Evolutionary conservation across 2,888 invertebrate species (phyloP).

Genomic region (Nudaria mundana): DNA sequence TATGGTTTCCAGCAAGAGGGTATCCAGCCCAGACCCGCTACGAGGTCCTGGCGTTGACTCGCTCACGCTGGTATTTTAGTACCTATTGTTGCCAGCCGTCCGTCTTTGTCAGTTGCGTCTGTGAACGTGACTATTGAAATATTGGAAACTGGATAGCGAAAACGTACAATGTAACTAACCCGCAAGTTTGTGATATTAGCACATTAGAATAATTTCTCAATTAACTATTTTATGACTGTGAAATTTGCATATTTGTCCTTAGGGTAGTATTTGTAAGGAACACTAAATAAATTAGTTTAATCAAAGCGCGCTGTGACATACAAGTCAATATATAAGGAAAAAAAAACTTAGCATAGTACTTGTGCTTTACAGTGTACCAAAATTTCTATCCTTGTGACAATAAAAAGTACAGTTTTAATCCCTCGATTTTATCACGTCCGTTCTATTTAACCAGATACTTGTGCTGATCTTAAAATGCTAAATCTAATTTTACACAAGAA

Average conservation of each 20-base stretch:
- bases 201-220: too few relatives aligned
- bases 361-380: constrained; percentile 62
- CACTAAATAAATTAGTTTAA: constrained; percentile 31
- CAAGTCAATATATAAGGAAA: constrained; percentile 74
- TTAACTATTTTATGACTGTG: not conserved
- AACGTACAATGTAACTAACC: too few relatives aligned
- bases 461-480: constrained; percentile 46
- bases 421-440: constrained; percentile 49
- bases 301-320: constrained; percentile 77
- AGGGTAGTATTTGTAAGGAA: constrained; percentile 18
- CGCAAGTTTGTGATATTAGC: too few relatives aligned
- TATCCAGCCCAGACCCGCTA: too few relatives aligned
- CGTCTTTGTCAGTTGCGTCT: too few relatives aligned
- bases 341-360: constrained; percentile 55
- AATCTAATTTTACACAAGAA: constrained; percentile 50
- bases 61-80: too few relatives aligned
- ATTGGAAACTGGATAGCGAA: too few relatives aligned
- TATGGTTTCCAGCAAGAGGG: too few relatives aligned
- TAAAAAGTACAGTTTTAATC: constrained; percentile 46
- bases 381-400: constrained; percentile 58
- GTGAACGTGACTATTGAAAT: too few relatives aligned
- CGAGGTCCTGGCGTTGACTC: too few relatives aligned
- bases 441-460: constrained; percentile 50
- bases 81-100: too few relatives aligned
- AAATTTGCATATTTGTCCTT: constrained; percentile 1